phyloP scores from a whole-genome alignment of 2,888 invertebrate genomes.

The Perizoma affinitatum region DNA sequence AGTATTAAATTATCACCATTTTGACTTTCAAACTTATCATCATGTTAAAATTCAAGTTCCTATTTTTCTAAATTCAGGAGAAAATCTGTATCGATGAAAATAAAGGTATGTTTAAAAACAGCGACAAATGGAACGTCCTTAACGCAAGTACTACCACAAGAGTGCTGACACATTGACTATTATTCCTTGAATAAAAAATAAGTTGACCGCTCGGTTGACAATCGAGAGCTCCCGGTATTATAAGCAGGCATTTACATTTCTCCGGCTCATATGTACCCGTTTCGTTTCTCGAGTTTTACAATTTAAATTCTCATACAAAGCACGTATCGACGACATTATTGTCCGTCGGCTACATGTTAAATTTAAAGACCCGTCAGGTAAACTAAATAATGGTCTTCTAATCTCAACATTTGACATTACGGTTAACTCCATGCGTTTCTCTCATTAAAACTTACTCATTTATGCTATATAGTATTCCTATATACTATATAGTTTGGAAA shows the following conservation, averaged over 20 bases:
- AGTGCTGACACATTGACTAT: constrained; percentile 66
- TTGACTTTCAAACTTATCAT: too few species aligned
- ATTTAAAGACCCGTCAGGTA: constrained; percentile 59
- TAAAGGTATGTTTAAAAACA: constrained; percentile 1
- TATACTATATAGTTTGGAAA: constrained; percentile 64
- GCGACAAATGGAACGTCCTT: constrained; percentile 44
- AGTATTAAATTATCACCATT: too few species aligned
- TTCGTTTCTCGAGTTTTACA: constrained; percentile 52
- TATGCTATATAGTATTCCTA: too few species aligned
- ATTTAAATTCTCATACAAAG: constrained; percentile 46
- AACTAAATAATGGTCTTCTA: constrained; percentile 51
- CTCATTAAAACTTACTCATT: constrained; percentile 75
- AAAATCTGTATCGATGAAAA: too few species aligned
- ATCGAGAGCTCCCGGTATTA: constrained; percentile 62
- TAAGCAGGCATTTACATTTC: constrained; percentile 68
- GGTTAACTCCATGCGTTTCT: constrained; percentile 47
- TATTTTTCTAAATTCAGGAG: too few species aligned
- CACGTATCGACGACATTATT: constrained; percentile 33
- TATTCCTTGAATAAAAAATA: constrained; percentile 67
- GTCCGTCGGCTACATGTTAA: constrained; percentile 47
- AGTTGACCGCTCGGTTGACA: constrained; percentile 63
- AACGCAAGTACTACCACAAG: constrained; percentile 42
- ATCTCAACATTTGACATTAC: constrained; percentile 56
- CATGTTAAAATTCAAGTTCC: too few species aligned
- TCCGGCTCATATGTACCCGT: constrained; percentile 51